phyloP scores from a whole-genome alignment of 1,140 invertebrate genomes.

The Chrysopa pallens region DNA sequence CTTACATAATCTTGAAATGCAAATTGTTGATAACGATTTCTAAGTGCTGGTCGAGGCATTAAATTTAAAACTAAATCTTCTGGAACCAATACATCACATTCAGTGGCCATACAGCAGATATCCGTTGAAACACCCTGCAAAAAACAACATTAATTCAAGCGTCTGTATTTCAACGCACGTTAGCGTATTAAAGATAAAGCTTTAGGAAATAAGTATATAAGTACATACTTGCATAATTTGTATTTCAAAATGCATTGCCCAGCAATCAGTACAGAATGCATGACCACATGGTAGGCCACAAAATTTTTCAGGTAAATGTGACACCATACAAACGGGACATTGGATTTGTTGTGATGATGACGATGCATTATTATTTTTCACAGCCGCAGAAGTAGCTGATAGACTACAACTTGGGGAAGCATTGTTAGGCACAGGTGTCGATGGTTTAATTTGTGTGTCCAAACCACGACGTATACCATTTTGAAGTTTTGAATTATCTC shows the following conservation, averaged over 20 bases:
- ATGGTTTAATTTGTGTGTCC: conserved; percentile 43
- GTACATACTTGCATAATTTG: conserved; percentile 79
- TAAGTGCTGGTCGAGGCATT: conserved; percentile 55
- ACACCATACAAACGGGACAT: conserved; percentile 37
- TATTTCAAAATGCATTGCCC: conserved; percentile 88
- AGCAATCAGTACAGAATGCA: conserved; percentile 87
- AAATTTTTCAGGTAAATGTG: conserved; percentile 44
- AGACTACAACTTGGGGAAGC: conserved; percentile 15
- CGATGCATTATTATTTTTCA: conserved; percentile 9
- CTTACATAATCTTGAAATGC: conserved; percentile 93
- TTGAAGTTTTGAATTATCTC: conserved; percentile 40
- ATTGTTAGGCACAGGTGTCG: conserved; percentile 9
- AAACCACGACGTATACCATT: too few relatives aligned
- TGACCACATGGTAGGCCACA: conserved; percentile 75
- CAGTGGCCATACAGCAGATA: conserved; percentile 91
- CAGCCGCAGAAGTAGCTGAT: conserved; percentile 1
- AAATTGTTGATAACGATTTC: conserved; percentile 88
- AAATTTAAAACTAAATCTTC: conserved; percentile 89
- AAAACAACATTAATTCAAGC: not conserved
- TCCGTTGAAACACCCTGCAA: conserved; percentile 43
- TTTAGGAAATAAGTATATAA: too few relatives aligned
- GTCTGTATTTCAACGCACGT: too few relatives aligned
- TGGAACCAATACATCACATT: conserved; percentile 79
- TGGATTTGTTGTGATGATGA: conserved; percentile 20
- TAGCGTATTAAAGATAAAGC: too few relatives aligned